Base-by-base conservation (phyloP, 2,113 vertebrate genomes). In the Podilymbus podiceps region DNA sequence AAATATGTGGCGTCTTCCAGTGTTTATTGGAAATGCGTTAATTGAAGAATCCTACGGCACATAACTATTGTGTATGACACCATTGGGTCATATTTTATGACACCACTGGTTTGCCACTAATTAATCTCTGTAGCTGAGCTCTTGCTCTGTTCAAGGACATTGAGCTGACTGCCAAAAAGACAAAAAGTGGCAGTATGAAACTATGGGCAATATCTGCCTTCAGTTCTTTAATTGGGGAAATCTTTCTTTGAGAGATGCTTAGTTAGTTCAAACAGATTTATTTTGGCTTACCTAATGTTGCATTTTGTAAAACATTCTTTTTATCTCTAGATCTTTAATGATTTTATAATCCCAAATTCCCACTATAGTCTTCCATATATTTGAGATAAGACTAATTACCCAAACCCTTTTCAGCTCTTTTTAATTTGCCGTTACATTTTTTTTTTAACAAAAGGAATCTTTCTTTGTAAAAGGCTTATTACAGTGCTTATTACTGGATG, bases 151-250 rank as follows among this genome's bases (percentile, higher is more conserved):
- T 44, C 50, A 49, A 52, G 35, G 30, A 8, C 31, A 52, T 44
- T 30, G 40, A 52, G 2, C 14, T 89, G 72, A 35, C 30, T 87
- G 46, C 21, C 55, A 66, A 84, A 81, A 86, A 21, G 9, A 49
- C 15, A 49, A 35, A 85, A 79, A 64, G 11, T 25, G 20, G 8
- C 56, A 35, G 4, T 31, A 30, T 25, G 21, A 68, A 63, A 42
- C 7, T 19, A 50, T 1, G 2, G 76, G 28, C 22, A 47, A 11
- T 44, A 73, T 17, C 59, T 84, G 20, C 18, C 59, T 73, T 52
- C 53, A 25, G 0, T 33, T 69, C 17, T 53, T 44, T 44, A 40
- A 9, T 0, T 40, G 11, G 35, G 14, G 24, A 74, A 47, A 10
- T 23, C 27, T 56, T 62, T 33, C 20, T 66, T 58, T 52, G 50